These are phyloP conservation scores for Cydia pomonella DNA, from an alignment of 1,140 invertebrate genomes.

Conservation along the genomic window DNA sequence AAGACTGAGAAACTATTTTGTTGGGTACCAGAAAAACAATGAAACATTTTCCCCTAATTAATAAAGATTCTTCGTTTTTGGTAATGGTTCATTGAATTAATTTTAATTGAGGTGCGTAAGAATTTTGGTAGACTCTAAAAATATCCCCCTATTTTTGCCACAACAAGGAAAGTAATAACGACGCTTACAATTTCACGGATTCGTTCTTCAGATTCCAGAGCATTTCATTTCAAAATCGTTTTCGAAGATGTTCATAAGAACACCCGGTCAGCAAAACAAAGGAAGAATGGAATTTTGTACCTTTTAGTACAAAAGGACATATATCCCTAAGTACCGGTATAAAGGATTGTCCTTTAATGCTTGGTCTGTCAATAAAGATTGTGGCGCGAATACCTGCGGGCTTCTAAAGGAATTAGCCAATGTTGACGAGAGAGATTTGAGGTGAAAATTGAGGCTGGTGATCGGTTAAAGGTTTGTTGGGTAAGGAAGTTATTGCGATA, in stretches of 20 bases:
- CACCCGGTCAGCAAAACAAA: not conserved
- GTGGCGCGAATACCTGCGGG: conserved; percentile 1
- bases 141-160: too few species aligned
- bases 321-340: not conserved
- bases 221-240: not conserved
- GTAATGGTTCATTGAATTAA: too few species aligned
- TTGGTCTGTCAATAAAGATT: not conserved
- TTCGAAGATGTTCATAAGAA: conserved; percentile 14
- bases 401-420: conserved; percentile 9
- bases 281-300: not conserved
- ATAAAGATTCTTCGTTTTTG: too few species aligned
- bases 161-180: not conserved
- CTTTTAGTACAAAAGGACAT: not conserved
- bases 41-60: too few species aligned
- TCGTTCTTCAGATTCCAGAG: not conserved
- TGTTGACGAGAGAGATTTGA: conserved; percentile 2
- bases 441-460: not conserved
- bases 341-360: not conserved
- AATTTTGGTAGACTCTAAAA: too few species aligned
- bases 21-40: too few species aligned
- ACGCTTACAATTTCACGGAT: not conserved
- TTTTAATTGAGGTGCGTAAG: too few species aligned
- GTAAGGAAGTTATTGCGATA: too few species aligned
- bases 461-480: not conserved
- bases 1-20: too few species aligned